Conservation (phyloP, 2,888 invertebrate species). For the Chymomyza procnemis region DNA sequence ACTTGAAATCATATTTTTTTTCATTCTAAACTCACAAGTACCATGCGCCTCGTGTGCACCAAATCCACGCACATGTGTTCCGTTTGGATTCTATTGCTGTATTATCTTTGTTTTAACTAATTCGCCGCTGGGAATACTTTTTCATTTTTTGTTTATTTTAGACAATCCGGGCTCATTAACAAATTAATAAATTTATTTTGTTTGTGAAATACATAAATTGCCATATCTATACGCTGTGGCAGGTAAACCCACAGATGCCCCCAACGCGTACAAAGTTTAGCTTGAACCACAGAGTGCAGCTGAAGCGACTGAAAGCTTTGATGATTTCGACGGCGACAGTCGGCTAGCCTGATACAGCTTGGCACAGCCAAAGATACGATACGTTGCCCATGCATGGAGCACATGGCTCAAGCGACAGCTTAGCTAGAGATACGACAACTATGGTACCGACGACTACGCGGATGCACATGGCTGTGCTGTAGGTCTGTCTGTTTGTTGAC, state of each 20-base stretch:
- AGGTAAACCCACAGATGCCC: background rate
- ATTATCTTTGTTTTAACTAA: background rate
- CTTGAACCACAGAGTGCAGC: conserved; percentile 15
- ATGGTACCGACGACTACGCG: background rate
- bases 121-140: conserved; percentile 12
- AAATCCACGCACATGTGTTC: background rate
- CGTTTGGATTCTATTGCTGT: background rate
- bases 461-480: background rate
- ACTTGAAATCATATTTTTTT: too few species aligned
- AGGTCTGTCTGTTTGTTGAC: background rate
- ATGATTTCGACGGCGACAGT: conserved; percentile 19
- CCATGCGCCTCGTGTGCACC: background rate
- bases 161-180: conserved; percentile 33
- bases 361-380: conserved; percentile 56
- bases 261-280: background rate
- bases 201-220: background rate
- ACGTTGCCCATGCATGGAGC: background rate
- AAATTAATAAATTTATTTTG: conserved; percentile 19
- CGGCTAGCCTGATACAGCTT: conserved; percentile 73
- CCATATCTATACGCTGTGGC: background rate
- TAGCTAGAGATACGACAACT: background rate
- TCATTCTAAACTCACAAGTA: background rate
- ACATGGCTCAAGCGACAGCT: background rate
- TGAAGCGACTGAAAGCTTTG: background rate
- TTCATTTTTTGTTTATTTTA: conserved; percentile 9